Base-by-base conservation (phyloP, 2,888 invertebrate genomes). In the Rotaria socialis region DNA sequence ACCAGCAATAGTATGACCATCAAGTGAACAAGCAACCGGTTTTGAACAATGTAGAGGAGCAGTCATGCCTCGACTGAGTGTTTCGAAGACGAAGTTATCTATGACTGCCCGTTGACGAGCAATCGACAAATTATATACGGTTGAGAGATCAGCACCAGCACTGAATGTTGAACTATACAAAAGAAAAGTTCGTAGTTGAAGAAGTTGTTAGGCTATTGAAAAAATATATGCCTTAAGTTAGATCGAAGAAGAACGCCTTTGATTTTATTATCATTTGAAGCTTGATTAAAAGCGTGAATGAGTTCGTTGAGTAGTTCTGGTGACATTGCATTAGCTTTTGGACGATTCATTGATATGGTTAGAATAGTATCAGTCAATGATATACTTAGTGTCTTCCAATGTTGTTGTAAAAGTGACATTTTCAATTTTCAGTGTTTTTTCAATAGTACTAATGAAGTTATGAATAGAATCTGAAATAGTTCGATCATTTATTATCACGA, bases 1-100 rank as follows among this genome's bases (percentile, higher is more conserved):
- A 80, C 80, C 80, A 11, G 80, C 80, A 47, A 80, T 80, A 24
- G 80, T 47, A 80, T 80, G 80, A n/a, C 80, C 80, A 80, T 80
- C n/a, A 43, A 80, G 47, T 47, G 80, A 43, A 80, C 47, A 43
- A 47, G 80, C 80, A 80, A 80, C 80, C 47, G 80, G 80, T n/a
- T 80, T 80, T 11, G 80, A 47, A 80, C 80, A 80, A 80, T 43
- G n/a, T 11, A 80, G 0, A 47, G 80, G 80, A 11, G 80, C 19
- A n/a, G 47, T n/a, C 14, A 80, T 47, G 14, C 80, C 80, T n/a
- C 47, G 47, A n/a, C 47, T 43, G 19, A 80, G 47, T 80, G 43
- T 80, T 11, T 80, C 47, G n/a, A 80, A 80, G 11, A 80, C 11
- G 6, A 80, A 80, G n/a, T 80, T 80, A 47, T 80, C 80, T 11